Evolutionary conservation across 2,888 invertebrate species (phyloP).

Genomic region (Eupithecia subfuscata): DNA sequence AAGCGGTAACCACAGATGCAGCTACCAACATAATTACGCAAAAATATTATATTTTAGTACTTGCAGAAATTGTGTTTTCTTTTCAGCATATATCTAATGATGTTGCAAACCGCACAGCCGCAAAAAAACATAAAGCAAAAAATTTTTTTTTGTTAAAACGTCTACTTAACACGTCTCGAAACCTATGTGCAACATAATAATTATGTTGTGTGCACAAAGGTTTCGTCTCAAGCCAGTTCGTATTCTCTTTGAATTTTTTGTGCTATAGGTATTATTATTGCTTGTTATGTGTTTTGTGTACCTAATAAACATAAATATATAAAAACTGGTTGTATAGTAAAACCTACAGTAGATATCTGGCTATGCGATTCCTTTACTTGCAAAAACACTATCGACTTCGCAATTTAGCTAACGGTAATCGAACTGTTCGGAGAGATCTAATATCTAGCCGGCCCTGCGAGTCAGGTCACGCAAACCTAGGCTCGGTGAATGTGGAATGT

Average conservation of each 20-base stretch:
- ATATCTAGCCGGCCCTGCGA: conserved; percentile 49
- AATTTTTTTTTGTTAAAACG: no score
- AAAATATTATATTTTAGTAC: not conserved
- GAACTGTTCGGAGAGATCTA: conserved; percentile 45
- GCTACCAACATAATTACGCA: not conserved
- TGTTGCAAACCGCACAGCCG: no score
- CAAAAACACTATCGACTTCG: conserved; percentile 15
- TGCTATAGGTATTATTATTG: no score
- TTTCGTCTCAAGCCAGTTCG: no score
- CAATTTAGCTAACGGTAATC: conserved; percentile 44
- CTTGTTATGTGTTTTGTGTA: no score
- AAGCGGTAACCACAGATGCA: conserved; percentile 29
- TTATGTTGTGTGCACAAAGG: no score
- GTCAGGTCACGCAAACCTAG: conserved; percentile 61
- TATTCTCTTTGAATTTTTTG: no score
- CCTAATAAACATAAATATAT: no score
- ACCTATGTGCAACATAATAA: no score
- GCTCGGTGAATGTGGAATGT: conserved; percentile 66
- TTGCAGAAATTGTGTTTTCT: not conserved
- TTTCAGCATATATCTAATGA: not conserved
- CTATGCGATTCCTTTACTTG: conserved; percentile 2
- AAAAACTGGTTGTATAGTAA: not conserved
- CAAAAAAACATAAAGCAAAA: no score
- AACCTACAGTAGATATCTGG: not conserved
- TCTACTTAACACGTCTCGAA: no score